Base-by-base conservation (phyloP, 2,797 vertebrate genomes). In the Euthynnus affinis region DNA sequence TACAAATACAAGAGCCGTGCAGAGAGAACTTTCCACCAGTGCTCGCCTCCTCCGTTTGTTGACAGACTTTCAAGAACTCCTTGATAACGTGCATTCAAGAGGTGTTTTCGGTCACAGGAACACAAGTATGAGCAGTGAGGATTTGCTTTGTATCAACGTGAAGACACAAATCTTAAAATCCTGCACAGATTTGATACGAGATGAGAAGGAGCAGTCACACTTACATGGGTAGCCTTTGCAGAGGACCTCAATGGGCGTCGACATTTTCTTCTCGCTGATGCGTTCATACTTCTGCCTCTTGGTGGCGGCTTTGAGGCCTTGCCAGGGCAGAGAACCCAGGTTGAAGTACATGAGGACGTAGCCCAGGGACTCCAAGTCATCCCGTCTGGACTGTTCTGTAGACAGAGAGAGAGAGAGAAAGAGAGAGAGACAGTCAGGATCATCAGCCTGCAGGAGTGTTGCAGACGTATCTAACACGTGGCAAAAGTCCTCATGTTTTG, bases 301-400 rank as follows among this genome's bases (percentile, higher is more conserved):
- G 80, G 98, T 98, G 90, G 97, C 98, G 27, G 98, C 98, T 91
- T 99, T 99, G 75, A 99, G 96, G 87, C 98, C 97, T 80, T 99
- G 98, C 98, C 98, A 99, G 81, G 98, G 98, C 90, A 99, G 95
- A 0, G 98, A 98, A 65, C 98, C 98, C 94, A 99, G 93, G 94
- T 99, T 99, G 94, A 99, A 99, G 95, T 99, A 99, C 98, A 99
- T 99, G 60, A 99, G 96, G 82, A 98, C 97, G 0, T 99, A 99
- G 73, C 98, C 97, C 92, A 99, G 91, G 17, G 97, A 98, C 94
- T 99, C 97, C 93, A 99, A 83, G 93, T 99, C 98, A 73, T 99
- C 98, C 53, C 98, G 95, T 5, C 98, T 96, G 85, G 98, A 99
- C 94, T 99, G 97, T 75, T 99, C 98, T 99, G 82, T 83, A 64